Evolutionary conservation across 2,113 vertebrate genomes (phyloP), one percentile per base, ranked within the genome.

Genomic region (Sylvia atricapilla): DNA sequence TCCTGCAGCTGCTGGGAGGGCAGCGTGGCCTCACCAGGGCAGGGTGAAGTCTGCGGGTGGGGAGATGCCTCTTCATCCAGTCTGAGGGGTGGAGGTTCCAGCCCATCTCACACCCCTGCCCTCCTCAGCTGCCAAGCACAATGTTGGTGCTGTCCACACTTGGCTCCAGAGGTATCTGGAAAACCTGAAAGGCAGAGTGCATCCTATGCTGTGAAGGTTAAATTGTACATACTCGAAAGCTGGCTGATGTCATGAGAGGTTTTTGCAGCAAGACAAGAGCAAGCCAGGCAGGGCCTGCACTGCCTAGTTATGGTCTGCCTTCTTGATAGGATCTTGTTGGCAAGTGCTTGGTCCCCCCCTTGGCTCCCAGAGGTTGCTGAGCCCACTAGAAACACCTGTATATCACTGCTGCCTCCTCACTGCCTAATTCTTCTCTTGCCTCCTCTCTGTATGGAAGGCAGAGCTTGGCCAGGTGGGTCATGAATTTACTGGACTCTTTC

Each of bases 21-120:
- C 11, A 3, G 60, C 0, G 0, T 39, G 46, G 41, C 37, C 24
- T 15, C 19, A 3, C 0, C 8, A 56, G 18, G 31, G n/a, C 53
- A 73, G 58, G 67, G 28, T n/a, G 53, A 1, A 1, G 10, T 5
- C 13, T 16, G 64, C 14, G 7, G 21, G 21, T 2, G 35, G 50
- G 23, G 31, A 77, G 41, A 6, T 62, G 59, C 24, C 59, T 39
- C 11, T 19, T 41, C 39, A 43, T 8, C 27, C 60, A 9, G 39
- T 2, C n/a, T 37, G 20, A 1, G 5, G 63, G 35, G 4, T 72
- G 37, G 35, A 44, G 35, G 8, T 44, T 63, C 39, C 50, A 64
- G 33, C 41, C 30, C 24, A 47, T 24, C 37, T 41, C 39, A 30
- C 52, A 47, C 6, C 49, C 20, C 6, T 59, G 43, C 5, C 30